These are phyloP conservation scores for Clarias pachynema DNA, from an alignment of 2,797 vertebrate genomes.

Conservation along the genomic window DNA sequence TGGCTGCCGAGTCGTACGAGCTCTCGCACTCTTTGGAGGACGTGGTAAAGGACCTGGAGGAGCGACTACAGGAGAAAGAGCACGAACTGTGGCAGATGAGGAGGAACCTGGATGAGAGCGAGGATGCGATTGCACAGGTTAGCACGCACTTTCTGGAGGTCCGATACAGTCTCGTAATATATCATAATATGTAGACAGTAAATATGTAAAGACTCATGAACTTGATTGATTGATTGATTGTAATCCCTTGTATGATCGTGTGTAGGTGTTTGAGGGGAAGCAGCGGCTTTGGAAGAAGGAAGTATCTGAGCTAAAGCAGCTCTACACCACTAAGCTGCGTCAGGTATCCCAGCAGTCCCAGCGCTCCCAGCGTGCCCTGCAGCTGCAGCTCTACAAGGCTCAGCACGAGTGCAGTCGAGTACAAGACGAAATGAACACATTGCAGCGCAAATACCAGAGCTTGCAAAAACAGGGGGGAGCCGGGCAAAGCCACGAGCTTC, in stretches of 20 bases:
- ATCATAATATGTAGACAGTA: not conserved
- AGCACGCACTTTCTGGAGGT: not conserved
- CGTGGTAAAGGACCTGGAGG: constrained; percentile 86
- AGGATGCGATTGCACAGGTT: constrained; percentile 91
- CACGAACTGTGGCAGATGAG: constrained; percentile 89
- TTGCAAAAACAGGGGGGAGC: constrained; percentile 59
- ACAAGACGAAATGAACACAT: constrained; percentile 84
- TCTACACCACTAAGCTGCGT: constrained; percentile 88
- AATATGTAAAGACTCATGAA: not conserved
- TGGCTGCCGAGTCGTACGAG: constrained; percentile 86
- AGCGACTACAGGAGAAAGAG: constrained; percentile 87
- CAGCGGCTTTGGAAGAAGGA: constrained; percentile 94
- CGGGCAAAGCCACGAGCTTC: constrained; percentile 63
- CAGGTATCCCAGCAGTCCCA: constrained; percentile 94
- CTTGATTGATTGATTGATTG: not conserved
- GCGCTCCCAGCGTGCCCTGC: constrained; percentile 87
- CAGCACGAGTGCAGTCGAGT: constrained; percentile 91
- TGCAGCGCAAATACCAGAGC: constrained; percentile 75
- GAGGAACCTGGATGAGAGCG: constrained; percentile 87
- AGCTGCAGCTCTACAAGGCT: constrained; percentile 90
- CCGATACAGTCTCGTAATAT: too few species aligned
- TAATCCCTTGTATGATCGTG: not conserved
- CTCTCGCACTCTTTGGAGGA: constrained; percentile 90
- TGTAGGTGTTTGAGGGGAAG: constrained; percentile 92
- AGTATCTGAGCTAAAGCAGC: constrained; percentile 90